Conservation (phyloP, 2,797 vertebrate genomes). For the Orientallactaga sibirica region DNA sequence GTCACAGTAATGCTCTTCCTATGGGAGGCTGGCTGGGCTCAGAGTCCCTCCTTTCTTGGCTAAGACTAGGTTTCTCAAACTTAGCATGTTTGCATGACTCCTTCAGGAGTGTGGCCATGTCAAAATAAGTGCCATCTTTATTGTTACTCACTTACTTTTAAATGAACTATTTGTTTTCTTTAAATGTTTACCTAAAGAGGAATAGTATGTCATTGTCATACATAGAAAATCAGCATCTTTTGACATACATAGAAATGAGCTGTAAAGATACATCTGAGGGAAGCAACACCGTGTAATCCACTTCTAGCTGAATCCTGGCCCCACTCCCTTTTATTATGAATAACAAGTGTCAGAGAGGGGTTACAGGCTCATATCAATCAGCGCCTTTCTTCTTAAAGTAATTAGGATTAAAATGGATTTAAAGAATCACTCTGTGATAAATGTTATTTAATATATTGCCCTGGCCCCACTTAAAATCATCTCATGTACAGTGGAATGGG, state of each 20-base stretch:
- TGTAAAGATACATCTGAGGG: background rate
- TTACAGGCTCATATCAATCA: background rate
- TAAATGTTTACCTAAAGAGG: background rate
- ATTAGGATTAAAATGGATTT: background rate
- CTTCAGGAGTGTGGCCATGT: background rate
- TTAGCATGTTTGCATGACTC: background rate
- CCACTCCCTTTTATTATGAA: background rate
- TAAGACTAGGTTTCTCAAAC: background rate
- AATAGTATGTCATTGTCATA: background rate
- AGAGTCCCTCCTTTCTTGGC: background rate
- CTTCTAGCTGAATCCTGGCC: background rate
- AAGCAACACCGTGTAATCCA: background rate
- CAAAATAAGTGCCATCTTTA: too few relatives aligned
- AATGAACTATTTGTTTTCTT: background rate
- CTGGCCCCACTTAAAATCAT: background rate
- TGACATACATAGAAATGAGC: constrained; percentile 8
- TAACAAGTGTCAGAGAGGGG: background rate
- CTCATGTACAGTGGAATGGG: background rate
- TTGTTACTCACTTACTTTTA: background rate
- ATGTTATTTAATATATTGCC: background rate
- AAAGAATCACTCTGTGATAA: background rate
- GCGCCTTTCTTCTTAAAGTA: constrained; percentile 25
- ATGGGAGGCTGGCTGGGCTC: background rate
- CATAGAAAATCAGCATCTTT: background rate
- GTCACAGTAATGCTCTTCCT: background rate